Evolutionary conservation across 2,888 invertebrate genomes (phyloP).

Genomic region (Chrysotoxum bicinctum): DNA sequence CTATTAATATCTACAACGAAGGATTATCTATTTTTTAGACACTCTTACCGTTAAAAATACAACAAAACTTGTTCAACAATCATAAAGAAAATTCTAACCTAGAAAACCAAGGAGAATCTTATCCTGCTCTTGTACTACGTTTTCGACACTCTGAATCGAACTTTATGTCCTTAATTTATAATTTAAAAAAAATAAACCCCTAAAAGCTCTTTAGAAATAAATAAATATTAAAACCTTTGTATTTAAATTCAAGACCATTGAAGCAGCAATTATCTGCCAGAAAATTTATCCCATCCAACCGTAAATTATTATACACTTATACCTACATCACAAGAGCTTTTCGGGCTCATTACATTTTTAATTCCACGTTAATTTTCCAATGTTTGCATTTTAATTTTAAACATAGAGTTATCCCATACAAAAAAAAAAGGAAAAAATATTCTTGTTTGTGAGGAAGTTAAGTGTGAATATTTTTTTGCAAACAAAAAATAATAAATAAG

Average conservation of each 20-base stretch:
- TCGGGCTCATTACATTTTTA: slow-evolving; percentile 3
- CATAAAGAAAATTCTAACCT: too few relatives aligned
- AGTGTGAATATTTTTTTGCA: not conserved
- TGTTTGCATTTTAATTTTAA: not conserved
- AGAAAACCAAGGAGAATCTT: too few relatives aligned
- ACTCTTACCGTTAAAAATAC: too few relatives aligned
- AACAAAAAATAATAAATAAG: not conserved
- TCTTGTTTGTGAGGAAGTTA: not conserved
- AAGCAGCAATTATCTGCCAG: not conserved
- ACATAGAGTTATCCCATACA: not conserved
- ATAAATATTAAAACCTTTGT: too few relatives aligned
- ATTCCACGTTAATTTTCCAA: slow-evolving; percentile 12
- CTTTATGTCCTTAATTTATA: too few relatives aligned
- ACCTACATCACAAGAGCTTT: not conserved
- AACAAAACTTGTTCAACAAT: too few relatives aligned
- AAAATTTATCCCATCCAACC: not conserved
- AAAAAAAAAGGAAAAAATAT: not conserved
- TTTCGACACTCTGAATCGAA: too few relatives aligned
- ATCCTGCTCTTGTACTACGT: too few relatives aligned
- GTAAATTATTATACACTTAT: not conserved
- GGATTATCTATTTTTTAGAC: too few relatives aligned
- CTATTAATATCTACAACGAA: too few relatives aligned
- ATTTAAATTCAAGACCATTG: not conserved
- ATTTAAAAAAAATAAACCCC: too few relatives aligned
- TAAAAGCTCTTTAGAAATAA: too few relatives aligned